A percentile compares a stretch with the other conserved stretches of the same genome.
phyloP scores from a whole-genome alignment of 2,113 vertebrate genomes.

The Odocoileus virginianus region DNA sequence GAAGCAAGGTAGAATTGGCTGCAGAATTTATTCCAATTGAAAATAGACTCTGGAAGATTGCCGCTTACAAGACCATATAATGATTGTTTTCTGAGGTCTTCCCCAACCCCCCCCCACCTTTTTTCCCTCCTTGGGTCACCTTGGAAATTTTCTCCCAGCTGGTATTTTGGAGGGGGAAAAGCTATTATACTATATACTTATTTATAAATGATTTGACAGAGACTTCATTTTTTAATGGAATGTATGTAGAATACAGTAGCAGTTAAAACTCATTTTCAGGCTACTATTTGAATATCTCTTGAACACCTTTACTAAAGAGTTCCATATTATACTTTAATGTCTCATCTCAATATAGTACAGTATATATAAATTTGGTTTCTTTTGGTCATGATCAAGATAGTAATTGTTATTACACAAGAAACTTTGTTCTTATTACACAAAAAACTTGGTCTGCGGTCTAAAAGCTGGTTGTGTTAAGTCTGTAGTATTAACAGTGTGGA shows the following conservation, averaged over 20 bases:
- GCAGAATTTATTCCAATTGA: slow-evolving; percentile 26
- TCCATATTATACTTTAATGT: not conserved
- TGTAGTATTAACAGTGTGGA: not conserved
- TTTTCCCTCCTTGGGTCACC: not conserved
- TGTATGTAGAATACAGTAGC: not conserved
- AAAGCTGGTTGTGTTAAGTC: not conserved
- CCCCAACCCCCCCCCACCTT: not conserved
- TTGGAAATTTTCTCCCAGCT: slow-evolving; percentile 17
- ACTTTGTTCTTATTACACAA: not conserved
- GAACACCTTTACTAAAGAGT: not conserved
- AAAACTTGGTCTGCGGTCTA: not conserved
- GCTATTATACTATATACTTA: slow-evolving; percentile 4
- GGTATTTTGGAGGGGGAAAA: slow-evolving; percentile 19
- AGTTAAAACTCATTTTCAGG: slow-evolving; percentile 17
- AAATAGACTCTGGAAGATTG: slow-evolving; percentile 47
- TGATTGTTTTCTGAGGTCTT: slow-evolving; percentile 31
- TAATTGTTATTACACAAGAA: not conserved
- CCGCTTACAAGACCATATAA: not conserved
- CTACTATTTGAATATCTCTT: slow-evolving; percentile 39
- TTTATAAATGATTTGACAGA: slow-evolving; percentile 41
- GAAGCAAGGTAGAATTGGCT: not conserved
- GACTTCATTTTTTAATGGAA: slow-evolving; percentile 38
- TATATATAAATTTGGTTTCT: not conserved
- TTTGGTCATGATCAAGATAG: not conserved
- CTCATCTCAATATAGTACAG: not conserved